A percentile compares a stretch with the other conserved stretches of the same genome.
Conservation (phyloP, 2,888 invertebrate genomes). For the Rosalia funebris region DNA sequence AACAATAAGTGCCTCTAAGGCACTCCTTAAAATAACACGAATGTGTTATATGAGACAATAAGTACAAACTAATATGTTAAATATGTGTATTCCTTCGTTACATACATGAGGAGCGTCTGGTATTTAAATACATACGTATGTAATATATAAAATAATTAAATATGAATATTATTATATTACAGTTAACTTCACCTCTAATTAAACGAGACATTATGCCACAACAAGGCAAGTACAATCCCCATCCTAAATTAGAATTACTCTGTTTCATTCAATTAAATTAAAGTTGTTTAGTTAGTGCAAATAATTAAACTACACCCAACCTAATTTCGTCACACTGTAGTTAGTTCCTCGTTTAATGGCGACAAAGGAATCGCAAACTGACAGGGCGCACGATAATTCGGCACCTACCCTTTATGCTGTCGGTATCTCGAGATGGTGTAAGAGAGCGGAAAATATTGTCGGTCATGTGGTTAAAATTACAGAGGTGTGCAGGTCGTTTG, state of each 20-base stretch:
- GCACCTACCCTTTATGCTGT: conserved; percentile 10
- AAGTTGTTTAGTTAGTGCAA: conserved; percentile 22
- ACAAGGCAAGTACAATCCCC: not conserved
- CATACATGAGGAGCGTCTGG: too few species aligned
- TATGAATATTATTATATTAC: too few species aligned
- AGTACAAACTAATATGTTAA: too few species aligned
- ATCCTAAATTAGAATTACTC: conserved; percentile 8
- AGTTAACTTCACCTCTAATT: conserved; percentile 5
- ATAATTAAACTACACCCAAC: conserved; percentile 22
- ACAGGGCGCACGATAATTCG: conserved; percentile 18
- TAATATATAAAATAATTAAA: too few species aligned
- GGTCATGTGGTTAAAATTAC: conserved; percentile 17
- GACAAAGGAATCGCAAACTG: conserved; percentile 16
- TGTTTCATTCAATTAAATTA: conserved; percentile 19
- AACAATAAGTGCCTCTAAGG: too few species aligned
- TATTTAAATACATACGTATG: not conserved
- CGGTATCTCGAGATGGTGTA: conserved; percentile 7
- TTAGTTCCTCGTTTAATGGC: conserved; percentile 2
- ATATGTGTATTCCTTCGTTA: too few species aligned
- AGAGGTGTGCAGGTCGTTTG: conserved; percentile 19
- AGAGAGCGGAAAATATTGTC: conserved; percentile 9
- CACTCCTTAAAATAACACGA: too few species aligned
- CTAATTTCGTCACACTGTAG: conserved; percentile 17
- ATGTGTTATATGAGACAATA: too few species aligned
- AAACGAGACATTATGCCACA: not conserved